phyloP scores from a whole-genome alignment of 2,888 invertebrate genomes.

The Furcula furcula region DNA sequence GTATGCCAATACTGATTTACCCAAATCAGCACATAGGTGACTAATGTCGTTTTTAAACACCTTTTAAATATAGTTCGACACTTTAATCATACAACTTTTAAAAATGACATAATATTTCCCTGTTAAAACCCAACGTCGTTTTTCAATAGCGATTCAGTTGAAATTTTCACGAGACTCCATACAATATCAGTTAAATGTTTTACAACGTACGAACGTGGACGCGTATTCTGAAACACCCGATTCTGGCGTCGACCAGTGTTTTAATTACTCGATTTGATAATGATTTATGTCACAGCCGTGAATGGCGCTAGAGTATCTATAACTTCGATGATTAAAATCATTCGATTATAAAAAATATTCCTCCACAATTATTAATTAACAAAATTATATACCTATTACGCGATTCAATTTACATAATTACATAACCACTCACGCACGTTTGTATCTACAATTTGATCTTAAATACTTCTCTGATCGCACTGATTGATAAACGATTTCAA shows the following conservation, averaged over 20 bases:
- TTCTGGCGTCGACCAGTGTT: conserved; percentile 74
- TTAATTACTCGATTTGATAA: conserved; percentile 79
- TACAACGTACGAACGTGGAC: conserved; percentile 27
- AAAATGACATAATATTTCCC: no score
- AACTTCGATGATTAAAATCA: conserved; percentile 31
- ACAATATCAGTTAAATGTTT: conserved; percentile 34
- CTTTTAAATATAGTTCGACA: no score
- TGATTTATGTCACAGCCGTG: conserved; percentile 67
- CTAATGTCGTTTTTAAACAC: no score
- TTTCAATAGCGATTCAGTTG: conserved; percentile 36
- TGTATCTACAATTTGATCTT: no score
- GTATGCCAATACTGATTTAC: no score
- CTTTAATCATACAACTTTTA: no score
- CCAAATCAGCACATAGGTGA: no score
- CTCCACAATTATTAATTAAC: no score
- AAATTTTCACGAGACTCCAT: conserved; percentile 20
- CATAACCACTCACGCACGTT: no score
- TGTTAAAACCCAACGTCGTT: conserved; percentile 15
- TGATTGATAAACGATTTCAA: conserved; percentile 1
- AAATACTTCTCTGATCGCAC: conserved; percentile 1
- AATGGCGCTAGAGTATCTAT: conserved; percentile 29
- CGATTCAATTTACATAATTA: no score
- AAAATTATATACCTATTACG: no score
- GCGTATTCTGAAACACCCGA: conserved; percentile 70
- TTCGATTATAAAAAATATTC: no score